Base-by-base conservation (phyloP, 2,797 vertebrate genomes). In the Telmatherina bonti region DNA sequence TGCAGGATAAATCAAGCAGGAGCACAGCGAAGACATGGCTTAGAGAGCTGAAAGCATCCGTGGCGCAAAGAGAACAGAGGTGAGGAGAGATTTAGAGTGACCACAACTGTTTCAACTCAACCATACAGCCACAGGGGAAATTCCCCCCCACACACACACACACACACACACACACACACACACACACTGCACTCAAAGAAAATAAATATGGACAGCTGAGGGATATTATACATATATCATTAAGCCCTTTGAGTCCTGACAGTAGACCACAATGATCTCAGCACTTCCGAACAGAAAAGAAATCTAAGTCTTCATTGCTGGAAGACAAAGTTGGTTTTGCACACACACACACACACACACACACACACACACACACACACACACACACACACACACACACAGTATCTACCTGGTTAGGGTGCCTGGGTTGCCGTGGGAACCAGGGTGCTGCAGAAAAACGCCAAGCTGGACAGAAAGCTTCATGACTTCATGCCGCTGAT, bases 401-500 rank as follows among this genome's bases (percentile, higher is more conserved):
- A 78, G 31, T 60, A 70, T 74, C 72, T 92, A 93, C 92, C 91
- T 92, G 87, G 63, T 82, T 49, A 83, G 85, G 82, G 81, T 75
- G 76, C 83, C 81, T 33, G 63, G 67, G 89, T 91, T 90, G 88
- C 90, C 61, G 82, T 87, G 88, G 91, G 85, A 89, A 92, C 88
- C 80, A 35, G 87, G 70, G 77, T 33, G 76, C 80, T 82, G 83
- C 7, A 76, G 85, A 66, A 84, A 89, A 91, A 89, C 70, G 79
- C 86, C 79, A 45, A 88, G 79, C 80, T 88, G 90, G 74, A 92
- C 88, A 51, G 92, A 91, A 59, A 91, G 90, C 80, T 89, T 92
- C 91, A 93, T 92, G 89, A 86, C 87, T 91, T 86, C 86, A 91
- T 86, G 86, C 82, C 49, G 63, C 76, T 83, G 82, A 82, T 85